Conservation (phyloP, 2,888 invertebrate genomes). For the Hirtodrosophila trivittata region DNA sequence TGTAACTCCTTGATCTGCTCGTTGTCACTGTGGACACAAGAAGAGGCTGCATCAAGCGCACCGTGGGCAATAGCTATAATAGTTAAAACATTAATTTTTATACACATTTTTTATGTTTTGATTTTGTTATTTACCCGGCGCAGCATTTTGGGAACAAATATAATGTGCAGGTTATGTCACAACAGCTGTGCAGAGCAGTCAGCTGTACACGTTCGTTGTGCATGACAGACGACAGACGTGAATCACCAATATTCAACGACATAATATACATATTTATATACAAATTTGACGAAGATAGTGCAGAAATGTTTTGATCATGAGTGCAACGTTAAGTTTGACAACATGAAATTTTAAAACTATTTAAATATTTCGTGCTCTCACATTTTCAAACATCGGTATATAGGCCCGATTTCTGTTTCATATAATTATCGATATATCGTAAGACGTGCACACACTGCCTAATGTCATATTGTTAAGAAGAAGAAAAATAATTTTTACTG, state of each 20-base stretch:
- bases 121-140: constrained; percentile 58
- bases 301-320: too few relatives aligned
- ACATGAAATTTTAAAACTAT: too few relatives aligned
- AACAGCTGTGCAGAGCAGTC: constrained; percentile 43
- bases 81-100: constrained; percentile 5
- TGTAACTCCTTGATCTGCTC: constrained; percentile 39
- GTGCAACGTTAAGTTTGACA: too few relatives aligned
- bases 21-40: background rate
- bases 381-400: too few relatives aligned
- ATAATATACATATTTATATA: too few relatives aligned
- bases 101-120: constrained; percentile 4
- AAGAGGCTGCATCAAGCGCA: constrained; percentile 22
- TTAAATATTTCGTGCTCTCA: too few relatives aligned
- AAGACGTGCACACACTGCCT: background rate
- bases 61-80: constrained; percentile 53
- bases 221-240: constrained; percentile 14
- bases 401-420: too few relatives aligned
- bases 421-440: too few relatives aligned
- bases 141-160: constrained; percentile 51
- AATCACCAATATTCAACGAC: too few relatives aligned
- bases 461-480: constrained; percentile 26
- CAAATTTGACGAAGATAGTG: too few relatives aligned
- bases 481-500: constrained; percentile 26
- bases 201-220: constrained; percentile 19
- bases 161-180: constrained; percentile 64